Base-by-base conservation (phyloP, 1,140 invertebrate species). In the Diorhabda carinulata region DNA sequence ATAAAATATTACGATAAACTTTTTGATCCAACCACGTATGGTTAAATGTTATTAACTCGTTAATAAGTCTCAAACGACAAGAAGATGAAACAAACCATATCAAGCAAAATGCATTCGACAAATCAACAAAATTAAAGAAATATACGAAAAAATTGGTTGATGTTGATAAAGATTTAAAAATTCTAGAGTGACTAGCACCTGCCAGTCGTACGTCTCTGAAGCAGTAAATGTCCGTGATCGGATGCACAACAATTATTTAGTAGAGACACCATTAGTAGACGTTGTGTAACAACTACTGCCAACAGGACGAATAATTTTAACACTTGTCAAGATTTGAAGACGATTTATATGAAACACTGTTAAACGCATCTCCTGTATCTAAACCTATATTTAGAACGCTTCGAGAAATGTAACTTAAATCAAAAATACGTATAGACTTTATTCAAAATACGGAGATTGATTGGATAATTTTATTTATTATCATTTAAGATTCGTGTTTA, bases 261-360 rank as follows among this genome's bases (percentile, higher is more conserved):
- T 64, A 42, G 52, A 64, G 63, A 64, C 57, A 71, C 70, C 66
- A 71, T 71, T 71, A 71, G 70, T 56, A 67, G 61, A 67, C 61
- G 70, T 67, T 68, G 70, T 68, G 66, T 71, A 71, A 71, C 61
- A 66, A 64, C 44, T 64, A 67, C 59, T 68, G 70, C 61, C 70
- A 71, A 67, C 65, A 70, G 66, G 65, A 67, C 66, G 66, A 71
- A 71, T 71, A 71, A 71, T 71, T 71, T 71, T 71, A 71, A 71
- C 65, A 71, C 61, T 71, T 71, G 66, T 71, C 70, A 71, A 67
- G 62, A 58, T 70, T 64, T 59, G 57, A 61, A 56, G 69, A 61
- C 69, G 69, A 70, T 70, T 70, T 70, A 70, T 70, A 60, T 52
- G 60, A 63, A 58, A 56, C 4, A 41, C 59, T 40, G 42, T 41